Evolutionary conservation across 2,888 invertebrate species (phyloP).

Genomic region (Leucophora obtusa): DNA sequence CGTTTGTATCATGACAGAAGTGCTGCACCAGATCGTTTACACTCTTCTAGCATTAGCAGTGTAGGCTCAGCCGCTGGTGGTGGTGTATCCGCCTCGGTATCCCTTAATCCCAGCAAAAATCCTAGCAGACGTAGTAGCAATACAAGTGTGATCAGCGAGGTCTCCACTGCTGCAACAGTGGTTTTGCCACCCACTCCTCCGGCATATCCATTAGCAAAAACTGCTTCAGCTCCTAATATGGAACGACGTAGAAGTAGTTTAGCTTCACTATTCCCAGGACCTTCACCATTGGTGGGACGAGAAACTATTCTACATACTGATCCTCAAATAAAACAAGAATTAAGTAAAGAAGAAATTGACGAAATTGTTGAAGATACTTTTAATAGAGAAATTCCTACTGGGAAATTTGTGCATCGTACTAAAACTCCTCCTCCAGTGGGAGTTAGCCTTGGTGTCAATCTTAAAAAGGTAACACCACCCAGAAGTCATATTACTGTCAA

Average conservation of each 20-base stretch:
- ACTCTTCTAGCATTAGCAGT: conserved; percentile 72
- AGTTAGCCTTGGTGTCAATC: conserved; percentile 74
- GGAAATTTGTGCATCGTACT: conserved; percentile 72
- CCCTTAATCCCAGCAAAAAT: conserved; percentile 66
- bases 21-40: conserved; percentile 72
- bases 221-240: conserved; percentile 72
- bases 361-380: conserved; percentile 66
- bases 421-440: conserved; percentile 77
- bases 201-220: conserved; percentile 75
- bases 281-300: conserved; percentile 71
- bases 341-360: conserved; percentile 66
- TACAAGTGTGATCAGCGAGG: conserved; percentile 67
- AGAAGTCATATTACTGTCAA: conserved; percentile 74
- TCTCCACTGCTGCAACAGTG: conserved; percentile 26
- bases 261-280: conserved; percentile 71
- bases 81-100: conserved; percentile 59
- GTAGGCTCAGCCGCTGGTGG: conserved; percentile 69
- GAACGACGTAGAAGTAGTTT: conserved; percentile 72
- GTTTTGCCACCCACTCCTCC: conserved; percentile 55
- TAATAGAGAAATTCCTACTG: conserved; percentile 71
- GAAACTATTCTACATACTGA: conserved; percentile 72
- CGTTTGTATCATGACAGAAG: conserved; percentile 69
- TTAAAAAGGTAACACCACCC: conserved; percentile 76
- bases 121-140: conserved; percentile 71
- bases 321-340: conserved; percentile 64